phyloP scores from a whole-genome alignment of 2,797 vertebrate genomes.

The Darevskia mixta region DNA sequence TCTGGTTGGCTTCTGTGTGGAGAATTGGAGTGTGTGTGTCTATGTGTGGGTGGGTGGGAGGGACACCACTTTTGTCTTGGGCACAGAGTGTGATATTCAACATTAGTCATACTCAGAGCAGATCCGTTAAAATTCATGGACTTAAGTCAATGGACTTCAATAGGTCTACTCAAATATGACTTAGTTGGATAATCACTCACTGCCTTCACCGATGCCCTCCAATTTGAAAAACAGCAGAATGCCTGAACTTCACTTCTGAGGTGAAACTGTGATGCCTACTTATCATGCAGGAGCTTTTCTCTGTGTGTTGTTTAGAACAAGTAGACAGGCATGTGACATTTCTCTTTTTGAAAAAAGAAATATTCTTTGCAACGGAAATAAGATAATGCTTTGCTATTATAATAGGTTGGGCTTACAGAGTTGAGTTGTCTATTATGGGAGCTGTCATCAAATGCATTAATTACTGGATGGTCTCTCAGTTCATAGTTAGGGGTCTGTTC shows the following conservation, averaged over 20 bases:
- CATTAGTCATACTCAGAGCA: too few species aligned
- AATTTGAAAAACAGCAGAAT: constrained; percentile 4
- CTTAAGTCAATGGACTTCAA: too few species aligned
- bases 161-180: not conserved
- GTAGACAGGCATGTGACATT: constrained; percentile 34
- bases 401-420: constrained; percentile 33
- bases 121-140: too few species aligned
- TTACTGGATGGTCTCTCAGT: not conserved
- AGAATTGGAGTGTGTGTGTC: not conserved
- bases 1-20: not conserved
- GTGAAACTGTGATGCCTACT: constrained; percentile 51
- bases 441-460: constrained; percentile 27
- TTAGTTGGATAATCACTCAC: not conserved
- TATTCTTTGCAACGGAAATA: constrained; percentile 65
- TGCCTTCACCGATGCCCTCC: not conserved
- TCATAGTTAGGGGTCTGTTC: not conserved
- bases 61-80: not conserved
- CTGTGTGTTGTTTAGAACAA: constrained; percentile 46
- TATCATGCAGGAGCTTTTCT: constrained; percentile 55
- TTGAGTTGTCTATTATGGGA: constrained; percentile 32
- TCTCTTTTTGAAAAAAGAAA: constrained; percentile 38
- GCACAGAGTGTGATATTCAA: too few species aligned
- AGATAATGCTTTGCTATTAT: constrained; percentile 32
- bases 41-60: too few species aligned
- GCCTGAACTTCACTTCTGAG: constrained; percentile 43